Conservation (phyloP, 2,797 vertebrate species). For the Gastrophryne carolinensis region DNA sequence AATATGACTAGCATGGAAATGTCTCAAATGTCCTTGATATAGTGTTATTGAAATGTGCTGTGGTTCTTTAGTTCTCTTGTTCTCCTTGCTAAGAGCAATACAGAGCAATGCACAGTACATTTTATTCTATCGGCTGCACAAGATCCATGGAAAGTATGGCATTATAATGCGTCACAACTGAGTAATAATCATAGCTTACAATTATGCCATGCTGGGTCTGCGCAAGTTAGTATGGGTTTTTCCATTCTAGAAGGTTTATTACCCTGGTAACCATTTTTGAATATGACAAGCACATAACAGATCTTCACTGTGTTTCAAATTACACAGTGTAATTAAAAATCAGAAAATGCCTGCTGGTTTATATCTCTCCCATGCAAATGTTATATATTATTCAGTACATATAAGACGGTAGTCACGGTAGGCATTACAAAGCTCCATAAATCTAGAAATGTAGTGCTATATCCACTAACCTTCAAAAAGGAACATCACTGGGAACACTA, state of each 20-base stretch:
- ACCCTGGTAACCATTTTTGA: background rate
- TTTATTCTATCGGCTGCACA: background rate
- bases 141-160: background rate
- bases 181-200: slow-evolving; percentile 1
- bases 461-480: background rate
- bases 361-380: background rate
- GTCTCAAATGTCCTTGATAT: background rate
- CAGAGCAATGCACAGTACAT: background rate
- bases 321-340: background rate
- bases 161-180: slow-evolving; percentile 17
- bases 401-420: background rate
- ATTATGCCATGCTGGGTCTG: slow-evolving; percentile 6
- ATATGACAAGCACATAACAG: background rate
- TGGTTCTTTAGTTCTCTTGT: background rate
- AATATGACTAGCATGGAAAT: too few species aligned
- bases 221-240: background rate
- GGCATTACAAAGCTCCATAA: background rate
- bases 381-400: background rate
- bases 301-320: slow-evolving; percentile 3
- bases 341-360: background rate
- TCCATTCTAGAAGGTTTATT: background rate
- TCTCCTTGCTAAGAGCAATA: background rate
- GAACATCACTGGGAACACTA: background rate
- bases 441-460: background rate
- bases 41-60: background rate